Evolutionary conservation across 2,113 vertebrate genomes (phyloP), one percentile per base, ranked within the genome.

Genomic region (Puma concolor): DNA sequence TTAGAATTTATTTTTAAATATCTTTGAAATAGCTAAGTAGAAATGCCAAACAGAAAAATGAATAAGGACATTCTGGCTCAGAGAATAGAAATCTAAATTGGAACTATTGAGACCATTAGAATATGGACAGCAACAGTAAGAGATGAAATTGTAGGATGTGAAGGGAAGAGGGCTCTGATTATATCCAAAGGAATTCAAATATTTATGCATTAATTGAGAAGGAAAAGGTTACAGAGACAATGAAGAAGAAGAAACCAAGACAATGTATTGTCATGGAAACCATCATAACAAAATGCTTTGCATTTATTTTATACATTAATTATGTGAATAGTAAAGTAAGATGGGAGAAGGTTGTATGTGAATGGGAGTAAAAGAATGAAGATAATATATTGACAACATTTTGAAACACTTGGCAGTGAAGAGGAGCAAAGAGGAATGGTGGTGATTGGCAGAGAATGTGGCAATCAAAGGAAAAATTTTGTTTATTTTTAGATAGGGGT

Each of bases 1-100:
- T 83, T 95, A 71, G 25, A 93, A 84, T 60, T 93, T 74, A 94
- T 76, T 93, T 97, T 92, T n/a, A 88, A 82, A 64, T 88, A 81
- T 82, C 17, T 77, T 38, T 96, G 10, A 91, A 50, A 72, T 52
- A 90, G 4, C 27, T 16, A 85, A 31, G 27, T 48, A 81, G 25
- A 80, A 93, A 72, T 71, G 11, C 7, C 66, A 82, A 17, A 5
- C 38, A 7, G 13, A 16, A 50, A 93, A 60, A 0, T 31, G 7
- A 94, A 41, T 63, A 50, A 96, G 19, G 41, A 60, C 27, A 67
- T 74, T 94, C 66, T 69, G 52, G 52, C 19, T 87, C 29, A 86
- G n/a, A 86, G 67, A 84, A 15, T 0, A 71, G 17, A 92, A 66
- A 1, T 54, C 38, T 67, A 13, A 95, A 15, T 3, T 91, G 21